Base-by-base conservation (phyloP, 2,888 invertebrate species). In the Lithophane socia region DNA sequence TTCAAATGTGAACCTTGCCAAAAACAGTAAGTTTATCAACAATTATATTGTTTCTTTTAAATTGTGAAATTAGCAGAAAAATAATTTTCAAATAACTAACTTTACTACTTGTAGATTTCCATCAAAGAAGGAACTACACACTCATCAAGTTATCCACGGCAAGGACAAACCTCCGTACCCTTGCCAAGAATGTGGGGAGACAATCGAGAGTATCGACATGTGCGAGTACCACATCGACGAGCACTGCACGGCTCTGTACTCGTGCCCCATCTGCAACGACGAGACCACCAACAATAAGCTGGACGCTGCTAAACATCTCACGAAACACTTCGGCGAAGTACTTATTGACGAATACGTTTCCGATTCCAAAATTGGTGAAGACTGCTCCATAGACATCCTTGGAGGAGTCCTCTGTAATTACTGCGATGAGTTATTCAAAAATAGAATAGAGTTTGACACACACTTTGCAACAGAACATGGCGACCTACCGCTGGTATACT, bases 401-500 rank as follows among this genome's bases (percentile, higher is more conserved):
- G 95, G 95, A 68, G 96, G 96, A 7, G 97, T 97, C 18, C 95
- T 96, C 79, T 97, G 97, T 90, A 94, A 94, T 82, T 94, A 96
- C 91, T 97, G 97, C 82, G 94, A 97, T 73, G 92, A 94, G 72
- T 92, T 96, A 18, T 97, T 95, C 88, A 95, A 96, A 74, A 96
- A 95, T 85, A 95, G 96, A 88, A 87, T 92, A 1, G 97, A 97
- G 73, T 97, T 97, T 87, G 97, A 97, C 84, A 92, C 92, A 47
- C 97, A 97, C 87, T 97, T 97, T 87, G 86, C 92, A 3, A 91
- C 92, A 37, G 93, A 94, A 66, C 97, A 97, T 49, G 88, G 89
- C 0, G 93, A 92, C 29, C 90, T 92, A 66, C 91, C 90, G 0
- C 89, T 95, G 29, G 92, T 97, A 5, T 97, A 97, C 91, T 95